Percentiles rank a stretch among this genome's conserved stretches.
Conservation (phyloP, 2,888 invertebrate genomes). For the Balanococcus diminutus region DNA sequence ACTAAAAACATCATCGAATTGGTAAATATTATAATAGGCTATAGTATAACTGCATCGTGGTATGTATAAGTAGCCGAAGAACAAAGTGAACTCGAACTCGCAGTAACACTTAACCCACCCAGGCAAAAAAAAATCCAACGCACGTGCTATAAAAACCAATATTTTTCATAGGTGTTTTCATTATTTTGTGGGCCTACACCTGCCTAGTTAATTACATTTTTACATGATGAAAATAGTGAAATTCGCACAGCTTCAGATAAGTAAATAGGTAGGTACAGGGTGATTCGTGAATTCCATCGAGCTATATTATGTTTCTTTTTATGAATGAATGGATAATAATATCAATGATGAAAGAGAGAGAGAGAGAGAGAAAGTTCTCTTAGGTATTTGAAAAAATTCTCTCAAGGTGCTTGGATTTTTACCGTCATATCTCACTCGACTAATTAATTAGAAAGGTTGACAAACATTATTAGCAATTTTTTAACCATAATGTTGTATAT, state of each 20-base stretch:
- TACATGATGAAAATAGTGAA: background rate
- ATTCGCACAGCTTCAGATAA: background rate
- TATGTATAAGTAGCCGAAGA: background rate
- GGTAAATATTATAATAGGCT: constrained; percentile 2
- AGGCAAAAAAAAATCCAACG: background rate
- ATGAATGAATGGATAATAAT: no score
- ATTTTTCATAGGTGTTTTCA: background rate
- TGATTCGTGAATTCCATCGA: background rate
- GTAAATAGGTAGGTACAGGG: background rate
- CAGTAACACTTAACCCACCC: background rate
- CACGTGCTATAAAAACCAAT: constrained; percentile 12
- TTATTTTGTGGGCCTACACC: background rate
- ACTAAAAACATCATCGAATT: constrained; percentile 4
- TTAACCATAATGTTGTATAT: background rate
- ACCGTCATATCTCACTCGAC: background rate
- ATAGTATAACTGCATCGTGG: background rate
- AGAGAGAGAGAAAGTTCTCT: background rate
- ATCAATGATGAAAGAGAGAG: background rate
- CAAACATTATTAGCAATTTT: background rate
- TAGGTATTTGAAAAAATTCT: background rate
- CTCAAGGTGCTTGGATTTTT: background rate
- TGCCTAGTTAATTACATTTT: constrained; percentile 10
- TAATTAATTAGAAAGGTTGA: constrained; percentile 1
- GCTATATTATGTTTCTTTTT: background rate
- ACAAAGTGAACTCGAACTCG: background rate